phyloP scores from a whole-genome alignment of 2,888 invertebrate species.

The Tetranychus truncatus region DNA sequence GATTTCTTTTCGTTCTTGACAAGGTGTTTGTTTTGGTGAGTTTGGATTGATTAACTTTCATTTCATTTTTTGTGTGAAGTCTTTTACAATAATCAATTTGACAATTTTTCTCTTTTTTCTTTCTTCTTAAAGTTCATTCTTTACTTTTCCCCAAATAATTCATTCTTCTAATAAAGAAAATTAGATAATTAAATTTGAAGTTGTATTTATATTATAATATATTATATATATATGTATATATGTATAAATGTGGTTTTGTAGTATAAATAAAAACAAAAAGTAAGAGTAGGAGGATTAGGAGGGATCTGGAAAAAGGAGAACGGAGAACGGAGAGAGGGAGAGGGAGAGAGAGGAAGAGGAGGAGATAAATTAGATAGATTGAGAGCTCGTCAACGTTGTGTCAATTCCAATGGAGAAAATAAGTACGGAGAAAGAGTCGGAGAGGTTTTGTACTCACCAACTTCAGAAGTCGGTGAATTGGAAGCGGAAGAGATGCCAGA shows the following conservation, averaged over 20 bases:
- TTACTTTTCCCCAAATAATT: background rate
- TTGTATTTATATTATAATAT: constrained; percentile 2
- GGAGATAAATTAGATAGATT: background rate
- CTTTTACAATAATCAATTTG: background rate
- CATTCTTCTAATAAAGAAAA: background rate
- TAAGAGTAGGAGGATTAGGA: constrained; percentile 45
- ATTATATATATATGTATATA: constrained; percentile 27
- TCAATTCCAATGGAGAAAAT: constrained; percentile 2
- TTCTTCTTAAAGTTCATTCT: background rate
- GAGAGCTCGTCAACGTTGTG: constrained; percentile 11
- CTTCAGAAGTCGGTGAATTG: constrained; percentile 40
- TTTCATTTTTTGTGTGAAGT: too few relatives aligned
- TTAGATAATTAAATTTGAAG: background rate
- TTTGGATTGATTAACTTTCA: too few relatives aligned
- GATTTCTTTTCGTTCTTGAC: constrained; percentile 5
- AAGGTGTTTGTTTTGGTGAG: background rate
- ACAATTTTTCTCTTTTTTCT: background rate
- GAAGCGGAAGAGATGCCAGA: constrained; percentile 38
- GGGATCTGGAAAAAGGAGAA: constrained; percentile 22
- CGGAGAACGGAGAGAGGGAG: constrained; percentile 5
- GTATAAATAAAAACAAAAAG: constrained; percentile 27
- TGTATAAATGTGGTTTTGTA: background rate
- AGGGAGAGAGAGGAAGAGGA: constrained; percentile 9
- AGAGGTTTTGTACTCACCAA: constrained; percentile 20
- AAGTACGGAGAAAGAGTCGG: background rate